These are phyloP conservation scores for Phaonia tiefii DNA, from an alignment of 2,888 invertebrate genomes.

Conservation along the genomic window DNA sequence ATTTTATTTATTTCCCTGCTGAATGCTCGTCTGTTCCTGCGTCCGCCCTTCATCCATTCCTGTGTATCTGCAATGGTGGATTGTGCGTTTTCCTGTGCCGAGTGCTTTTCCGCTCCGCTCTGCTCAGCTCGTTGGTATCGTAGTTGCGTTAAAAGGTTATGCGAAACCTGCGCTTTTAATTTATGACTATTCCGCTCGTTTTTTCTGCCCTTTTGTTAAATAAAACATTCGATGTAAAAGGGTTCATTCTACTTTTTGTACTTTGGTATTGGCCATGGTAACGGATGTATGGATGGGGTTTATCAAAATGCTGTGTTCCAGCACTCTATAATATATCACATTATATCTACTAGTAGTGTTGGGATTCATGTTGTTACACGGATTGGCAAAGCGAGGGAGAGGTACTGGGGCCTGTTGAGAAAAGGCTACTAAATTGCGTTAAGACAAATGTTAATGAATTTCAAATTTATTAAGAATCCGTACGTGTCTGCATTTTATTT, in stretches of 20 bases:
- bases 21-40: not conserved
- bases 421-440: not conserved
- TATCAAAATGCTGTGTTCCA: conserved; percentile 21
- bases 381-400: not conserved
- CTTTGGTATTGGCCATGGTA: conserved; percentile 1
- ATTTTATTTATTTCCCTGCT: conserved; percentile 45
- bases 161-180: conserved; percentile 54
- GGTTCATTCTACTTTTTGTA: conserved; percentile 9
- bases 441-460: conserved; percentile 51
- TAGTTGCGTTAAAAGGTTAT: conserved; percentile 30
- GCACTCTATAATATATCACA: not conserved
- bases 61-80: not conserved
- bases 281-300: not conserved
- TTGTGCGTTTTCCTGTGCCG: conserved; percentile 44
- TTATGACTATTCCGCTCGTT: conserved; percentile 42
- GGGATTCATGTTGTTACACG: too few species aligned
- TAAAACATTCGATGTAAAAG: conserved; percentile 41
- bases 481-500: conserved; percentile 42
- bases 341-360: conserved; percentile 4
- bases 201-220: not conserved
- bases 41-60: not conserved
- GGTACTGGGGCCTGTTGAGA: not conserved
- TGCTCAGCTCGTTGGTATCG: conserved; percentile 9
- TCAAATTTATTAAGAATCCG: conserved; percentile 44
- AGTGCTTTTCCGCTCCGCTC: conserved; percentile 25